Conservation (phyloP, 2,113 vertebrate species). For the Mystacornis crossleyi region DNA sequence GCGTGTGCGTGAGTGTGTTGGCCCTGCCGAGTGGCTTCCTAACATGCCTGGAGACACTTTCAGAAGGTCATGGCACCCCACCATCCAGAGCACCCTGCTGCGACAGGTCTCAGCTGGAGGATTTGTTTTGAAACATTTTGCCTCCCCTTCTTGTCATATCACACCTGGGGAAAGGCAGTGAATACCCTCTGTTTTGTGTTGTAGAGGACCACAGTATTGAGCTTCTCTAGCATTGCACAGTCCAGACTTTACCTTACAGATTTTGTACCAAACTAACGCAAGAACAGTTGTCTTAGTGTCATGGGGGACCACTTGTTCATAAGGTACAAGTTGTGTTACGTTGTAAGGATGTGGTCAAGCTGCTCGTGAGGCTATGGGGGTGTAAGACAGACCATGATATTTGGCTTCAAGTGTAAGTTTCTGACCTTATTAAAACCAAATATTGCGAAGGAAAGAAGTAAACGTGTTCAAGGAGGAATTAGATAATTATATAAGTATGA, state of each 20-base stretch:
- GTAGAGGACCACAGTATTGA: not conserved
- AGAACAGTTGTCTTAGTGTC: not conserved
- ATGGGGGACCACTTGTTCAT: rapidly evolving
- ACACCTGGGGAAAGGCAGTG: not conserved
- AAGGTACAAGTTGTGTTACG: not conserved
- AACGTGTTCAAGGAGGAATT: not conserved
- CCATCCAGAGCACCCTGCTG: too few relatives aligned
- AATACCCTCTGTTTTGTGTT: not conserved
- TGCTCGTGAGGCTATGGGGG: not conserved
- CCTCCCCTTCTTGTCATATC: not conserved
- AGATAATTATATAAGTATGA: not conserved
- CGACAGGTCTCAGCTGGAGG: too few relatives aligned
- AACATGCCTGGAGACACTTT: too few relatives aligned
- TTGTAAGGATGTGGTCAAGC: not conserved
- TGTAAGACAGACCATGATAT: not conserved
- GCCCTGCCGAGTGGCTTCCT: too few relatives aligned
- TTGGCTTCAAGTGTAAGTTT: not conserved
- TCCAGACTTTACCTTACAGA: not conserved
- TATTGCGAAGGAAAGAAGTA: not conserved
- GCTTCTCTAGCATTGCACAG: not conserved
- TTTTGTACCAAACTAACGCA: not conserved
- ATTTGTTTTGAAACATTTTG: not conserved
- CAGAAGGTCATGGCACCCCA: too few relatives aligned
- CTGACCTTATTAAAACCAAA: not conserved
- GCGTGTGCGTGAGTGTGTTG: too few relatives aligned